A percentile compares a stretch with the other conserved stretches of the same genome.
phyloP scores from a whole-genome alignment of 2,113 vertebrate species.

The Anguilla japonica region DNA sequence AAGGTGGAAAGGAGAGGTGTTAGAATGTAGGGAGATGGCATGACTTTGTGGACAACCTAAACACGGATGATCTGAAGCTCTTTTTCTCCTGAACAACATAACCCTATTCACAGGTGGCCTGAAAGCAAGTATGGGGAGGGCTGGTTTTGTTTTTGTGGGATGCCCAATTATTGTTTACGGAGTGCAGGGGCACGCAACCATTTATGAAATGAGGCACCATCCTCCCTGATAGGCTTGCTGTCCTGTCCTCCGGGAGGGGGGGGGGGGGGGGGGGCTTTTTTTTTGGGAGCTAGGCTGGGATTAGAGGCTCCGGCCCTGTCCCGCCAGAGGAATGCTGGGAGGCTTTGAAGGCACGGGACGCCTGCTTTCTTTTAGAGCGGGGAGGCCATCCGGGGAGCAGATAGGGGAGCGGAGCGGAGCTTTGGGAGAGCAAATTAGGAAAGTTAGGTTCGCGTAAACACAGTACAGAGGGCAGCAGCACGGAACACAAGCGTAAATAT shows the following conservation, averaged over 20 bases:
- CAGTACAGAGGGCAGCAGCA: slow-evolving; percentile 54
- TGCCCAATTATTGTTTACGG: not conserved
- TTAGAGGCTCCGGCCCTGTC: slow-evolving; percentile 75
- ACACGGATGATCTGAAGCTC: not conserved
- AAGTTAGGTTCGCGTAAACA: slow-evolving; percentile 58
- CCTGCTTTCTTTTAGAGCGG: slow-evolving; percentile 56
- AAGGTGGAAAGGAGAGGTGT: slow-evolving; percentile 17
- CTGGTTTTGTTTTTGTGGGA: not conserved
- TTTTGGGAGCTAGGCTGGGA: slow-evolving; percentile 73
- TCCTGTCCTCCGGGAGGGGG: slow-evolving; percentile 65
- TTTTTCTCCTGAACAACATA: slow-evolving; percentile 1
- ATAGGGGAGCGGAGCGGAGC: slow-evolving; percentile 64
- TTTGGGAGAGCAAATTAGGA: slow-evolving; percentile 65
- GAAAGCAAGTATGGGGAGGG: not conserved
- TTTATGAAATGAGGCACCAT: slow-evolving; percentile 66
- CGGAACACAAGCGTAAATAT: slow-evolving; percentile 56
- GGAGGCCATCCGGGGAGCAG: slow-evolving; percentile 57
- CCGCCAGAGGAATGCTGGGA: slow-evolving; percentile 75
- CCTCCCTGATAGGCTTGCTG: slow-evolving; percentile 63
- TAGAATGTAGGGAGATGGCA: slow-evolving; percentile 22
- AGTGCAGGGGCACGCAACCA: slow-evolving; percentile 45
- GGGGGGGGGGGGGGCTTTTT: slow-evolving; percentile 30
- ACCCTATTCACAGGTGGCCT: not conserved
- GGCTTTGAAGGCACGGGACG: slow-evolving; percentile 61
- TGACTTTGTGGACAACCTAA: not conserved